These are phyloP conservation scores for Microtus montanus DNA, from an alignment of 2,113 vertebrate species.

Conservation along the genomic window DNA sequence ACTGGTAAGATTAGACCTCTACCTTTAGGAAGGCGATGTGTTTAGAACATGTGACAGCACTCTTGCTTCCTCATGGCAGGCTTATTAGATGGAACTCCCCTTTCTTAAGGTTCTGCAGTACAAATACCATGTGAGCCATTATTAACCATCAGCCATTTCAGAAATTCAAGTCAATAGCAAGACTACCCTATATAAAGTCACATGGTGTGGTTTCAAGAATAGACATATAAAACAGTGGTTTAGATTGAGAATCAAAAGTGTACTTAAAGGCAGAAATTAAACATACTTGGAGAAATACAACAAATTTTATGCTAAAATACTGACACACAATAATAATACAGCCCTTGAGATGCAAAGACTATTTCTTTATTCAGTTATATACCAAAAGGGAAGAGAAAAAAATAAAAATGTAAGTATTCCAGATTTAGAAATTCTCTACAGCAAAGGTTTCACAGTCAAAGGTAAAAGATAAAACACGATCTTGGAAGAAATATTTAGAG, in stretches of 20 bases:
- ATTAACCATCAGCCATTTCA: not conserved
- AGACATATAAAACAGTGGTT: not conserved
- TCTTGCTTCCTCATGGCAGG: not conserved
- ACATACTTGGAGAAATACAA: constrained; percentile 12
- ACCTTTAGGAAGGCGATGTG: not conserved
- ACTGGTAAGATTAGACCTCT: not conserved
- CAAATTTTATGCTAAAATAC: constrained; percentile 7
- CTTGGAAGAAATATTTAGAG: not conserved
- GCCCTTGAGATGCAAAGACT: not conserved
- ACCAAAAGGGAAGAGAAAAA: not conserved
- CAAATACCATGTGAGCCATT: not conserved
- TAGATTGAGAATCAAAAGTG: not conserved
- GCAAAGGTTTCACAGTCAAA: constrained; percentile 3
- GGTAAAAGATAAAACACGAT: not conserved
- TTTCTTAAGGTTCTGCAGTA: not conserved
- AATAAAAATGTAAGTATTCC: constrained; percentile 11
- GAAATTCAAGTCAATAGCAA: not conserved
- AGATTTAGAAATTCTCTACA: not conserved
- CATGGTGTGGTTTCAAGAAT: not conserved
- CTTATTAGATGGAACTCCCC: not conserved
- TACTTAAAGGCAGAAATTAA: not conserved
- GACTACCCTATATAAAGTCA: constrained; percentile 22
- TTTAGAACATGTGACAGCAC: not conserved
- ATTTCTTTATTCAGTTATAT: not conserved
- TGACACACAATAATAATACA: constrained; percentile 7